Evolutionary conservation across 2,888 invertebrate genomes (phyloP).

Genomic region (Seira musarum): DNA sequence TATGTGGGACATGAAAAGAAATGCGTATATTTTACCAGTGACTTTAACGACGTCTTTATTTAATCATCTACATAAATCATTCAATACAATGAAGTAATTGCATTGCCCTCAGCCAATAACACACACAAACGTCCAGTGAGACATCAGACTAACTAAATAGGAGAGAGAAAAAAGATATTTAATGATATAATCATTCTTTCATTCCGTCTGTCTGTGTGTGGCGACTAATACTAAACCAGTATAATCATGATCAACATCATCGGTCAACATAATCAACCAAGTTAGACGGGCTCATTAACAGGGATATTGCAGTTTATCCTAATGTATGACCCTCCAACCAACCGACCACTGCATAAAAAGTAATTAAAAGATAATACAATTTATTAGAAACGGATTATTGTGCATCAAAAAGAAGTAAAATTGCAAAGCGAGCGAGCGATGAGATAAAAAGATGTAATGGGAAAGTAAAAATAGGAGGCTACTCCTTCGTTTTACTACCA

Average conservation of each 20-base stretch:
- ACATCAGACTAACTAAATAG: neutral
- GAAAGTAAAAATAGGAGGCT: too few species aligned
- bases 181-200: neutral
- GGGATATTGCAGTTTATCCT: too few species aligned
- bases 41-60: conserved; percentile 44
- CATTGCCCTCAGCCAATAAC: neutral
- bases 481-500: too few species aligned
- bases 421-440: too few species aligned
- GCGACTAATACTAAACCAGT: neutral
- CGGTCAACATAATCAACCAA: conserved; percentile 29
- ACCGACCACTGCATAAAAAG: conserved; percentile 26
- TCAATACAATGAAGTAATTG: neutral
- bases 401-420: too few species aligned
- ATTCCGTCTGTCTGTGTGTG: neutral
- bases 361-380: conserved; percentile 36
- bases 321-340: too few species aligned
- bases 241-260: too few species aligned
- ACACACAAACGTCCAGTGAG: too few species aligned
- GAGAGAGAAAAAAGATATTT: neutral
- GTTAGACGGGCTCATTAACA: conserved; percentile 44
- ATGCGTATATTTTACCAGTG: too few species aligned
- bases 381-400: neutral
- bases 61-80: conserved; percentile 41
- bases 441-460: too few species aligned
- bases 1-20: too few species aligned